A percentile compares a stretch with the other conserved stretches of the same genome.
phyloP scores from a whole-genome alignment of 2,113 vertebrate genomes.

The Sinocyclocheilus anophthalmus region DNA sequence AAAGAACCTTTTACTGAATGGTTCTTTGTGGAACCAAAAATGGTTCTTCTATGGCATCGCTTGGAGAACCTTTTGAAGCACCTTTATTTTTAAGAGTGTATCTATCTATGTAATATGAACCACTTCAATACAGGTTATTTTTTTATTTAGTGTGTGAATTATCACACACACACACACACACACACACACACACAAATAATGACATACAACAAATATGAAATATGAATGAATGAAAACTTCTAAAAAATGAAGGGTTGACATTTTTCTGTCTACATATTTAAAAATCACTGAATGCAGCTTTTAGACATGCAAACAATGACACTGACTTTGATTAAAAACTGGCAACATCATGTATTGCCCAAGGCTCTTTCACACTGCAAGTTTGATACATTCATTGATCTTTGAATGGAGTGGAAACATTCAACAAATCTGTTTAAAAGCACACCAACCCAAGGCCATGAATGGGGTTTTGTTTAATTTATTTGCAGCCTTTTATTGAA shows the following conservation, averaged over 20 bases:
- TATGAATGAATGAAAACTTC: not conserved
- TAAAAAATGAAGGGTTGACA: not conserved
- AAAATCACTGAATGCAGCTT: slow-evolving; percentile 6
- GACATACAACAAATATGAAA: too few species aligned
- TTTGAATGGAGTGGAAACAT: not conserved
- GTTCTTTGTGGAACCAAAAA: too few species aligned
- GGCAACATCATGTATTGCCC: slow-evolving; percentile 11
- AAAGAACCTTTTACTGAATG: too few species aligned
- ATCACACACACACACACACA: too few species aligned
- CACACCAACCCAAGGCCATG: not conserved
- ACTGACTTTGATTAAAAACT: slow-evolving; percentile 4
- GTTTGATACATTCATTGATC: slow-evolving; percentile 2
- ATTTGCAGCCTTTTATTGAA: not conserved
- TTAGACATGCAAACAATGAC: not conserved
- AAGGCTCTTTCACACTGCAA: slow-evolving; percentile 22
- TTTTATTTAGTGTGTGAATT: too few species aligned
- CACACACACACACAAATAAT: too few species aligned
- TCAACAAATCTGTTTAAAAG: not conserved
- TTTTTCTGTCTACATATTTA: not conserved
- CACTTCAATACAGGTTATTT: too few species aligned
- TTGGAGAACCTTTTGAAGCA: too few species aligned
- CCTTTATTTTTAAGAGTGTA: too few species aligned
- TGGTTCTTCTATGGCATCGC: too few species aligned
- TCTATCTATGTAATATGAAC: too few species aligned
- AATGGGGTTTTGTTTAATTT: not conserved